Evolutionary conservation across 64 coral and sea anemone species (phyloP), one percentile per base, ranked within the genome.

Genomic region (Pocillopora damicornis): DNA sequence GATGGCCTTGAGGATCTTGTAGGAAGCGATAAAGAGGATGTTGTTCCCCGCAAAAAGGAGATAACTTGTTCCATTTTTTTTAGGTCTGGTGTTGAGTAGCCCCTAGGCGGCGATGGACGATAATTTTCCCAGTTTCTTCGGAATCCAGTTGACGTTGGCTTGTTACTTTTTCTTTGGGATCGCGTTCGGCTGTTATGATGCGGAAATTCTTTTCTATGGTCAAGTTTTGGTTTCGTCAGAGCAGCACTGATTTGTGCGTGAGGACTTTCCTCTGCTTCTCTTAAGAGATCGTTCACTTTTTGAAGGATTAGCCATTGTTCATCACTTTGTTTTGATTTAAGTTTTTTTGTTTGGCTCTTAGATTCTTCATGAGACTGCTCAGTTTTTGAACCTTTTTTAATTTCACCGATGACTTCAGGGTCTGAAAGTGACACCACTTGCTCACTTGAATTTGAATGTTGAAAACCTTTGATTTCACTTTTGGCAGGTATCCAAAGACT

Each of bases 1-100:
- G 16, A 22, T 57, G 81, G 64, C 20, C 65, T 38, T 22, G 63
- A 30, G 22, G 81, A 51, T 58, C 15, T 73, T 13, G 81, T 85
- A 13, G 81, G 81, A 85, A 45, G 17, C 12, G 65, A 85, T 51
- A 18, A 30, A 22, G 63, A 6, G 1, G 65, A 11, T n/a, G 16
- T 42, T 13, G 81, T 73, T 57, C 81, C 81, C 58, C 81, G 69
- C 64, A 85, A 85, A 73, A 58, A 85, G 15, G 81, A 85, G 20
- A 85, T 38, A 1, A 85, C 71, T 22, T 38, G 69, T 85, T 85
- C 63, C 0, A 85, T 67, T n/a, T 65, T 85, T 72, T 0, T 42
- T 9, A 67, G 63, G 36, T 85, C 81, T 57, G 37, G 36, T 73
- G 57, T 13, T 67, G 81, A 85, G 20, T 69, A 85, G 57, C 13